phyloP scores from a whole-genome alignment of 2,113 vertebrate species.

The Forbesichthys agassizii region DNA sequence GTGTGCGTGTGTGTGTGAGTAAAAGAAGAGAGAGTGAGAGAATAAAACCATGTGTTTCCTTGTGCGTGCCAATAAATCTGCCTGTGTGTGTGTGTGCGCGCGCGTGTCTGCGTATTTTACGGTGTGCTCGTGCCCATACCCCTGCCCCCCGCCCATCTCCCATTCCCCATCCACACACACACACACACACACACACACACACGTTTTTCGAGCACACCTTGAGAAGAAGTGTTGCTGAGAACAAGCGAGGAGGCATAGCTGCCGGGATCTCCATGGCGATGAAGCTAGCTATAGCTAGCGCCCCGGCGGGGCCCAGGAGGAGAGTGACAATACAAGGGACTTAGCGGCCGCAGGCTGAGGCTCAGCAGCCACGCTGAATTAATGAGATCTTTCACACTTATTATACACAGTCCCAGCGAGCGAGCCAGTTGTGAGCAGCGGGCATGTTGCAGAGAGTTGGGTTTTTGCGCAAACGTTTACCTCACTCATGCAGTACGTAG shows the following conservation, averaged over 20 bases:
- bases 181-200: too few species aligned
- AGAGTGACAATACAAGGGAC: conserved; percentile 98
- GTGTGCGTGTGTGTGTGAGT: conserved; percentile 2
- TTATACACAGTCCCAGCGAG: conserved; percentile 83
- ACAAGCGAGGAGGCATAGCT: conserved; percentile 89
- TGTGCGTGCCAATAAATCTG: not conserved
- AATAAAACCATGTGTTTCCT: conserved; percentile 64
- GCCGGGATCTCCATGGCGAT: conserved; percentile 95
- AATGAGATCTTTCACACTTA: conserved; percentile 99
- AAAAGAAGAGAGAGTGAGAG: not conserved
- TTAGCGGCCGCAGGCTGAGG: conserved; percentile 84
- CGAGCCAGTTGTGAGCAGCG: conserved; percentile 16
- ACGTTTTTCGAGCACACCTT: not conserved
- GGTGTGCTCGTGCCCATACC: not conserved
- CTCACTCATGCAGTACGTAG: conserved; percentile 8
- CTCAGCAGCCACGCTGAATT: conserved; percentile 94
- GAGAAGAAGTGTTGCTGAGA: conserved; percentile 53
- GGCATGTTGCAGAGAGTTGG: not conserved
- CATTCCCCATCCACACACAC: not conserved
- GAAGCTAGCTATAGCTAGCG: conserved; percentile 82
- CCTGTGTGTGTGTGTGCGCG: conserved; percentile 39
- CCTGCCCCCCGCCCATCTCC: not conserved
- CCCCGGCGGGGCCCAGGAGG: conserved; percentile 90
- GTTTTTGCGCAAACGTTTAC: too few species aligned
- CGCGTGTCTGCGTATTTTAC: conserved; percentile 67